These are phyloP conservation scores for Pelecanoides urinatrix DNA, from an alignment of 2,113 vertebrate genomes.

Conservation along the genomic window DNA sequence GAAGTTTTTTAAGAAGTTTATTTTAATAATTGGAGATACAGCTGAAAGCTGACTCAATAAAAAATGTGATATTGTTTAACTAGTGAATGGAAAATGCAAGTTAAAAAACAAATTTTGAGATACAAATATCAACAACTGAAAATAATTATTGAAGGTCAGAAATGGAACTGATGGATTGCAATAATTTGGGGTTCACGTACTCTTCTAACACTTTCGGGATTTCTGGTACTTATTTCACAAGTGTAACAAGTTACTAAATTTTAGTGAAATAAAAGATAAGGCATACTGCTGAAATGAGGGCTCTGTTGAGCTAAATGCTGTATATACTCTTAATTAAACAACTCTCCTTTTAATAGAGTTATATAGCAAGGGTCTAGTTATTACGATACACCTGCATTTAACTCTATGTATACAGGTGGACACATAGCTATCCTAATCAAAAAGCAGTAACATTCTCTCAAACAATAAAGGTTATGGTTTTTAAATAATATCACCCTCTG, in stretches of 20 bases:
- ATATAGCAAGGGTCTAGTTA: background rate
- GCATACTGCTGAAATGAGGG: background rate
- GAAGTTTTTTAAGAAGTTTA: background rate
- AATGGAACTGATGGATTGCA: background rate
- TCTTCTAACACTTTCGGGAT: background rate
- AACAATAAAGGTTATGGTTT: background rate
- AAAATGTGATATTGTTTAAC: background rate
- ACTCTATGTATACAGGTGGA: too few relatives aligned
- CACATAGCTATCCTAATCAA: background rate
- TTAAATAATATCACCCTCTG: background rate
- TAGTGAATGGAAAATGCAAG: background rate
- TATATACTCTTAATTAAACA: background rate
- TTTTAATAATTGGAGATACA: background rate
- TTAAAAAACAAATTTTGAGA: background rate
- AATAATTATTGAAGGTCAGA: background rate
- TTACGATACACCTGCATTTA: background rate
- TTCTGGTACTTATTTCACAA: background rate
- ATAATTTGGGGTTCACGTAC: too few relatives aligned
- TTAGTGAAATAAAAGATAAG: background rate
- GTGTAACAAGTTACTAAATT: background rate
- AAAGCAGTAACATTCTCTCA: background rate
- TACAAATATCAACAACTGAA: background rate
- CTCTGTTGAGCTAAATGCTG: background rate
- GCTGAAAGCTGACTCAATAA: background rate
- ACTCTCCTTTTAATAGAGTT: background rate